phyloP scores from a whole-genome alignment of 35 echinoderm and acorn worm genomes.

The Diadema setosum region DNA sequence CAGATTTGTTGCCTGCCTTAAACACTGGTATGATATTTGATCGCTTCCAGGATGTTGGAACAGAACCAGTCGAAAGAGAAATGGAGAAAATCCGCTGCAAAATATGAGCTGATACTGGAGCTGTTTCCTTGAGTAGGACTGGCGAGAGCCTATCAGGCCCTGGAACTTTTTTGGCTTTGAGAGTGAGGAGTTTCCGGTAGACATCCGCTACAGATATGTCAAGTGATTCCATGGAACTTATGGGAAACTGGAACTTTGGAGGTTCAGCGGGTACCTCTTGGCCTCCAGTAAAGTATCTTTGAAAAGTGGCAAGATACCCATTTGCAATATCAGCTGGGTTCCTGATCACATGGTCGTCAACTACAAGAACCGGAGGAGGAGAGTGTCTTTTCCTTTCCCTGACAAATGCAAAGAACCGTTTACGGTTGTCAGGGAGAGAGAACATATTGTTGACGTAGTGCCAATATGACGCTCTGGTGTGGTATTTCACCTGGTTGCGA shows the following conservation, averaged over 20 bases:
- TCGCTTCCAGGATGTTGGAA: constrained; percentile 13
- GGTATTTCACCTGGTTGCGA: too few relatives aligned
- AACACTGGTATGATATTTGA: not conserved
- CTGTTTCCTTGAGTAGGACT: not conserved
- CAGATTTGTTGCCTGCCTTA: not conserved
- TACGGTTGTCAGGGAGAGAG: not conserved
- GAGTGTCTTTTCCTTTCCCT: not conserved
- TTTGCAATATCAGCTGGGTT: constrained; percentile 20
- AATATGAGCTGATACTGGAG: not conserved
- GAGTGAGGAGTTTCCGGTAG: not conserved
- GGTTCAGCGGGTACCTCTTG: not conserved
- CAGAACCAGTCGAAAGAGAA: not conserved
- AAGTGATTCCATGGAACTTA: not conserved
- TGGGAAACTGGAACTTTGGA: not conserved
- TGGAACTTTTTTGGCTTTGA: not conserved
- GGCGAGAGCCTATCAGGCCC: not conserved
- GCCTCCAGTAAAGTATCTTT: not conserved
- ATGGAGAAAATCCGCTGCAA: not conserved
- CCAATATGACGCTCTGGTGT: not conserved
- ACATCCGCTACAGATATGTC: not conserved
- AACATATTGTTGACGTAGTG: constrained; percentile 10
- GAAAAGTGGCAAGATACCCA: not conserved
- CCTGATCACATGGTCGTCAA: not conserved
- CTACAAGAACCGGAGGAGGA: constrained; percentile 8
- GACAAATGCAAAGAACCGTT: constrained; percentile 17